These are phyloP conservation scores for Indicator maculatus DNA, from an alignment of 2,113 vertebrate genomes.

Conservation along the genomic window DNA sequence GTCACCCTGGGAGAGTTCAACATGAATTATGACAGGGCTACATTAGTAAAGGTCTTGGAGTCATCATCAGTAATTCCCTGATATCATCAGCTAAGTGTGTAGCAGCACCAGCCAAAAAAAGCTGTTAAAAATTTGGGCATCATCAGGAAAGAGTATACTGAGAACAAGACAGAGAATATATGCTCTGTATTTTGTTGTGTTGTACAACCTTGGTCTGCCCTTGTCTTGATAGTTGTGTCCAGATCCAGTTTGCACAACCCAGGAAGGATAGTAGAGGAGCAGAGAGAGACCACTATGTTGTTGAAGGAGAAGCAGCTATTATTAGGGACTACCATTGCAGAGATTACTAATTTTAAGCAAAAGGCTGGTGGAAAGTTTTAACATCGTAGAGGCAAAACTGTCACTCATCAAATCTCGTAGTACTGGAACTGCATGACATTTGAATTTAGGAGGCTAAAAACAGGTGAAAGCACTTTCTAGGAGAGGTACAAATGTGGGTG, in stretches of 20 bases:
- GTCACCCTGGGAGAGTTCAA: background rate
- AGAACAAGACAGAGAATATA: background rate
- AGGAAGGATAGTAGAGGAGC: background rate
- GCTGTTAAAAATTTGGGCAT: background rate
- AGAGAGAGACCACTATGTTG: background rate
- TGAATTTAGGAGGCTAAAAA: background rate
- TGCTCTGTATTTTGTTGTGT: background rate
- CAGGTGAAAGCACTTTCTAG: background rate
- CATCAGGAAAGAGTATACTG: background rate
- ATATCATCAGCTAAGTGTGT: background rate
- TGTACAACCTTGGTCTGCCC: background rate
- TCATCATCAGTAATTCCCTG: background rate
- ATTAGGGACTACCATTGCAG: background rate
- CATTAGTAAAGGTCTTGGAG: background rate
- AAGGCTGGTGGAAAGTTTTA: background rate
- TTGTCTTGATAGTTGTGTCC: background rate
- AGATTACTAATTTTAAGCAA: background rate
- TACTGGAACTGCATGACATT: background rate
- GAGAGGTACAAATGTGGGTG: background rate
- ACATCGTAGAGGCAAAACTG: background rate
- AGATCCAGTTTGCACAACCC: accelerated
- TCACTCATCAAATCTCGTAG: background rate
- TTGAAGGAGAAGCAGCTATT: background rate
- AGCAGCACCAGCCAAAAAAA: background rate
- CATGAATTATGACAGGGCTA: background rate